Base-by-base conservation (phyloP, 1,140 invertebrate genomes). In the Ctenoplectra terminalis region DNA sequence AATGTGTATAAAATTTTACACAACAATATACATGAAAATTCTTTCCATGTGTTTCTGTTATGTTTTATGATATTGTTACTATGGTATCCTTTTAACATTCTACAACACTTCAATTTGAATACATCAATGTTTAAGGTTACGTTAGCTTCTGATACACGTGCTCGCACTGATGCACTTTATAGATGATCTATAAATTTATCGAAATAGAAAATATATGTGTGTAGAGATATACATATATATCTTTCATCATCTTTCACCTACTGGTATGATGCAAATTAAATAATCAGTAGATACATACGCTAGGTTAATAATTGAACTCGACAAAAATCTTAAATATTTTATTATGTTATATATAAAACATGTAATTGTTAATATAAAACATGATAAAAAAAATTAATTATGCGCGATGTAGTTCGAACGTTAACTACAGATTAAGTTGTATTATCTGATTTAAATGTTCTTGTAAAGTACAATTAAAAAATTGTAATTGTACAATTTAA, bases 51-150 rank as follows among this genome's bases (percentile, higher is more conserved):
- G 2, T 7, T 17, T 58, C 20, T 29, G 20, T 37, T 43, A 40
- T 9, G 4, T 23, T 73, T 43, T 31, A 8, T 7, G n/a, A 31
- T 29, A 15, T 43, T 4, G 9, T 6, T 48, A 13, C 34, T 48
- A 48, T 34, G 3, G 5, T 50, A 63, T 26, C 31, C 6, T 46
- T 58, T 43, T n/a, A 15, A 40, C 2, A 40, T 66, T 29, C 7
- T 46, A 20, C 11, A 60, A 61, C 1, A 74, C n/a, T 48, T 20
- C 3, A 34, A 58, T 31, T 31, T 9, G 2, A 61, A 34, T 54
- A 48, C 11, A 48, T 2, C 15, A 64, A 20, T 52, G 20, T 73
- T 73, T 46, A 13, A 58, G 40, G 37, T 72, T 72, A 72, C 58
- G 11, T 69, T 8, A 50, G 23, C 20, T 34, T 15, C 6, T n/a